phyloP scores from a whole-genome alignment of 2,797 vertebrate genomes.

The Eleutherodactylus coqui region DNA sequence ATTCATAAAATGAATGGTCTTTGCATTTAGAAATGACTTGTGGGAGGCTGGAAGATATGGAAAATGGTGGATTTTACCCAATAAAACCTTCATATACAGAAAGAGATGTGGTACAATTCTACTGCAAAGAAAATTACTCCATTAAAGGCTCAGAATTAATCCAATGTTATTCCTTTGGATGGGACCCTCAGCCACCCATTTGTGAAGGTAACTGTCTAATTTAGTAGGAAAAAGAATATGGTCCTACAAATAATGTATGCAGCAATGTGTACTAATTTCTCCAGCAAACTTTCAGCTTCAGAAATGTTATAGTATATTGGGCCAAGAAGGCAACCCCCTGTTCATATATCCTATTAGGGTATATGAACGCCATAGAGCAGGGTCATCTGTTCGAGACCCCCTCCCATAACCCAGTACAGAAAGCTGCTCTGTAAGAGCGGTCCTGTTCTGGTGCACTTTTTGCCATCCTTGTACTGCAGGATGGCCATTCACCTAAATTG shows the following conservation, averaged over 20 bases:
- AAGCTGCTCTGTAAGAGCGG: too few species aligned
- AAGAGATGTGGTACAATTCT: conserved; percentile 79
- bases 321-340: too few species aligned
- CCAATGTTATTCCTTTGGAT: conserved; percentile 80
- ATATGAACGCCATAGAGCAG: too few species aligned
- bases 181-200: conserved; percentile 75
- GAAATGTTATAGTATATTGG: too few species aligned
- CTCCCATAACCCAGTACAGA: too few species aligned
- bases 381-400: too few species aligned
- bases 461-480: too few species aligned
- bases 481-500: too few species aligned
- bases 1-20: background rate
- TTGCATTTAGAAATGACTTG: conserved; percentile 71
- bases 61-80: conserved; percentile 75
- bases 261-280: background rate
- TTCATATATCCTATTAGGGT: too few species aligned
- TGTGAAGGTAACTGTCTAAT: conserved; percentile 76
- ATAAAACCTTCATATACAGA: conserved; percentile 74
- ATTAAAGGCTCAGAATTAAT: conserved; percentile 76
- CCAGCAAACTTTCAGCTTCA: background rate
- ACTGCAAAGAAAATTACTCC: conserved; percentile 74
- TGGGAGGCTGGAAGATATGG: conserved; percentile 66
- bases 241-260: background rate
- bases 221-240: background rate
- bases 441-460: too few species aligned